Percentiles rank a stretch among this genome's conserved stretches.
Conservation (phyloP, 2,113 vertebrate genomes). For the Colossoma macropomum region DNA sequence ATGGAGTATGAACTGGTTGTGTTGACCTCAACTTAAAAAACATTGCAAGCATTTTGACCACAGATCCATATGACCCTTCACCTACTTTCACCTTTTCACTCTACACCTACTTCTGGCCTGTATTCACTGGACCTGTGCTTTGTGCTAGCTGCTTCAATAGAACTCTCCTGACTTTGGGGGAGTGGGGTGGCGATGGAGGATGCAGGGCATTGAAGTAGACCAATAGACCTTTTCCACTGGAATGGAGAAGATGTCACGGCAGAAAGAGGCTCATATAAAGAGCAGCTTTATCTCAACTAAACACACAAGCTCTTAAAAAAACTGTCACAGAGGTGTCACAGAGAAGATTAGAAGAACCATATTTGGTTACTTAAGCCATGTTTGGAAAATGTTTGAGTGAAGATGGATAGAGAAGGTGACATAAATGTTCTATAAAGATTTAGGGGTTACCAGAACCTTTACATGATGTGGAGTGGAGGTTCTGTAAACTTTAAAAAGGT, state of each 20-base stretch:
- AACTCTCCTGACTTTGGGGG: constrained; percentile 39
- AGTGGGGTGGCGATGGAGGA: constrained; percentile 20
- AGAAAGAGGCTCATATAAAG: neutral
- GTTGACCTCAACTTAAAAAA: neutral
- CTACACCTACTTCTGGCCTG: constrained; percentile 34
- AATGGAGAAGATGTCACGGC: neutral
- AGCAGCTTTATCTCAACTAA: neutral
- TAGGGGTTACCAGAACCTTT: too few species aligned
- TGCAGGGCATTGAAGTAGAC: neutral
- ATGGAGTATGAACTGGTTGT: neutral
- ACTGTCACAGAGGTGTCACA: too few species aligned
- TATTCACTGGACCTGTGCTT: constrained; percentile 38
- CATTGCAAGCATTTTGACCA: neutral
- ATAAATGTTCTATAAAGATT: too few species aligned
- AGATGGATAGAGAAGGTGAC: too few species aligned
- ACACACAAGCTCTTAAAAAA: neutral
- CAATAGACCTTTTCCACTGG: neutral
- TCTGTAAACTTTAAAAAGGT: too few species aligned
- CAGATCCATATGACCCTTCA: constrained; percentile 13
- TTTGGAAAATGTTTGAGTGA: too few species aligned
- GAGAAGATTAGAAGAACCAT: too few species aligned
- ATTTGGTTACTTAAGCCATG: too few species aligned
- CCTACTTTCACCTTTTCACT: constrained; percentile 4
- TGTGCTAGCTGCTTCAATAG: constrained; percentile 46
- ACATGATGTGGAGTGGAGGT: too few species aligned